Conservation (phyloP, 1,140 invertebrate species). For the Drosophila funebris region DNA sequence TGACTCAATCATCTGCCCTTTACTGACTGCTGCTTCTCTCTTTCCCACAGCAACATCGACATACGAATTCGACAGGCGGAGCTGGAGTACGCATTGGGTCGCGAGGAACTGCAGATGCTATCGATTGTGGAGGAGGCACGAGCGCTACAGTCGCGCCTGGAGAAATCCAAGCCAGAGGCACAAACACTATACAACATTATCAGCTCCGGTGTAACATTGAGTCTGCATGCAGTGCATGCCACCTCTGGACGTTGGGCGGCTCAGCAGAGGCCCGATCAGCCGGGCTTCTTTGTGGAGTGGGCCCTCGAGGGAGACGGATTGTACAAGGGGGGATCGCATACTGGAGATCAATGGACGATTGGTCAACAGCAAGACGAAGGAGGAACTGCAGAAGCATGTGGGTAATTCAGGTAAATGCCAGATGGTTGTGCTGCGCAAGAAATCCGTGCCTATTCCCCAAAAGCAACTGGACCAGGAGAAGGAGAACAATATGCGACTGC, state of each 20-base stretch:
- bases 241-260: slow-evolving; percentile 86
- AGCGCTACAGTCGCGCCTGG: slow-evolving; percentile 90
- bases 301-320: slow-evolving; percentile 89
- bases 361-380: slow-evolving; percentile 88
- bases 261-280: slow-evolving; percentile 85
- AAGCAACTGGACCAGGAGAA: slow-evolving; percentile 83
- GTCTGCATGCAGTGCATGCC: slow-evolving; percentile 88
- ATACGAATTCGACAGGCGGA: slow-evolving; percentile 95
- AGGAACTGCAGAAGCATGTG: slow-evolving; percentile 86
- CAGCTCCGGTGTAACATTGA: slow-evolving; percentile 83
- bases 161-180: slow-evolving; percentile 84
- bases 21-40: background rate
- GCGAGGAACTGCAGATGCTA: slow-evolving; percentile 93
- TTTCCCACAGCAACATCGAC: slow-evolving; percentile 91
- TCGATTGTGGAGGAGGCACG: slow-evolving; percentile 92
- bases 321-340: slow-evolving; percentile 91
- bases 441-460: slow-evolving; percentile 62
- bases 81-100: slow-evolving; percentile 93
- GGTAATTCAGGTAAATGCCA: slow-evolving; percentile 83
- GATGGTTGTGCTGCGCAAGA: slow-evolving; percentile 86
- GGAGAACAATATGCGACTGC: slow-evolving; percentile 92
- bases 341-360: slow-evolving; percentile 93
- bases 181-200: slow-evolving; percentile 76
- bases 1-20: background rate
- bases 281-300: slow-evolving; percentile 90